phyloP scores from a whole-genome alignment of 2,888 invertebrate species.

The Tyria jacobaeae region DNA sequence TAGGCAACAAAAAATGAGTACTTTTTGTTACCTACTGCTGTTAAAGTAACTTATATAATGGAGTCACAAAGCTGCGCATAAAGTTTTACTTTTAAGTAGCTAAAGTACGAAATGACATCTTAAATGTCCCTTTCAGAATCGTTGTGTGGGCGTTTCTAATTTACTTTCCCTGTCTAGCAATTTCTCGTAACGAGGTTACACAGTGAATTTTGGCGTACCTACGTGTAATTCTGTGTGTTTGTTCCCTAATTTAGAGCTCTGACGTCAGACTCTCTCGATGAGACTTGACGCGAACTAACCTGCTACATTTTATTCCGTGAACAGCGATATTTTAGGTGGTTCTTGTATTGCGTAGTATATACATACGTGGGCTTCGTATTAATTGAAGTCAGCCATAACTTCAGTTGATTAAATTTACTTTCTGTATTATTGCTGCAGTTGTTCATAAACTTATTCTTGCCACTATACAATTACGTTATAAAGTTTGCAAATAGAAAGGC shows the following conservation, averaged over 20 bases:
- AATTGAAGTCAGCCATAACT: slow-evolving; percentile 41
- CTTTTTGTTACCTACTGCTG: not conserved
- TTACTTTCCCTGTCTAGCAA: slow-evolving; percentile 24
- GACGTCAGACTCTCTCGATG: slow-evolving; percentile 31
- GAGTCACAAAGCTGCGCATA: slow-evolving; percentile 2
- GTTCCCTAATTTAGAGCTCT: slow-evolving; percentile 28
- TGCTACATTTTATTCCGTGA: slow-evolving; percentile 35
- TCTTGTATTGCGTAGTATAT: too few species aligned
- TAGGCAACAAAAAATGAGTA: not conserved
- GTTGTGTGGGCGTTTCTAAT: slow-evolving; percentile 9
- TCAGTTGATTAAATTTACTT: slow-evolving; percentile 27
- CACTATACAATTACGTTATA: not conserved
- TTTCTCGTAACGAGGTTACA: slow-evolving; percentile 14
- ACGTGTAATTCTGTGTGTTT: slow-evolving; percentile 17
- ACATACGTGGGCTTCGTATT: slow-evolving; percentile 36
- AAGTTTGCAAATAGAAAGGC: not conserved
- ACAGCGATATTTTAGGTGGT: slow-evolving; percentile 37
- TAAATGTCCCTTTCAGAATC: slow-evolving; percentile 8
- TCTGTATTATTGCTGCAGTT: not conserved
- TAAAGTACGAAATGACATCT: slow-evolving; percentile 15
- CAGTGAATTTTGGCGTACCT: slow-evolving; percentile 7
- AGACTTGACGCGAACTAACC: slow-evolving; percentile 39
- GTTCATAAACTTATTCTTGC: not conserved
- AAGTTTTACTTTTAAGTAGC: slow-evolving; percentile 2
- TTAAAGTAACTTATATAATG: not conserved